Percentiles rank a stretch among this genome's conserved stretches.
phyloP scores from a whole-genome alignment of 1,140 invertebrate genomes.

The Holcopasites calliopsidis region DNA sequence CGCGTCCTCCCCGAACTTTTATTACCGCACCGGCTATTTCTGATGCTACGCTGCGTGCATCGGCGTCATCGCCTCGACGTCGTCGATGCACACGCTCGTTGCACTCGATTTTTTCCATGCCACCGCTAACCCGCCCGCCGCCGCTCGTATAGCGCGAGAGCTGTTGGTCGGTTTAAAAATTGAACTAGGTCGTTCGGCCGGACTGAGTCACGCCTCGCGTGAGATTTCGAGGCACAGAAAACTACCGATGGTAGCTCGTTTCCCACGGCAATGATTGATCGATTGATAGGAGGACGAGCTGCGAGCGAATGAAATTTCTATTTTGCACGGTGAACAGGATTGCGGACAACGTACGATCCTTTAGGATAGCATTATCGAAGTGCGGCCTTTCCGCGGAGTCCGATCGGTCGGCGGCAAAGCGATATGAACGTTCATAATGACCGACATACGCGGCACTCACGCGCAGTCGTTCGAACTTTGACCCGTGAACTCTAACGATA shows the following conservation, averaged over 20 bases:
- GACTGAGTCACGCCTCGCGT: slow-evolving; percentile 40
- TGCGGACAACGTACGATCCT: neutral
- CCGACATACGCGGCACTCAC: slow-evolving; percentile 29
- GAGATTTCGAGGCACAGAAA: neutral
- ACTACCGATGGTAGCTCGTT: too few relatives aligned
- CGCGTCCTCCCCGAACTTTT: slow-evolving; percentile 35
- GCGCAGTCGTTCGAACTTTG: slow-evolving; percentile 44
- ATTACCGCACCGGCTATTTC: slow-evolving; percentile 45
- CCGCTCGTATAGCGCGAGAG: neutral
- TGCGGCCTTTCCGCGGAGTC: neutral
- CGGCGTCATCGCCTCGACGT: slow-evolving; percentile 10
- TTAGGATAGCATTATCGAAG: neutral
- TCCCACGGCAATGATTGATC: too few relatives aligned
- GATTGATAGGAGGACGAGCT: neutral
- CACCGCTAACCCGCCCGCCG: neutral
- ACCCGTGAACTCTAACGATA: slow-evolving; percentile 54
- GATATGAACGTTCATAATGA: slow-evolving; percentile 15
- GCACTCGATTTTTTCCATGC: slow-evolving; percentile 5
- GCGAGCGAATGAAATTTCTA: too few relatives aligned
- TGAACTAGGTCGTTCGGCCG: slow-evolving; percentile 35
- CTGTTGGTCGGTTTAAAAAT: slow-evolving; percentile 48
- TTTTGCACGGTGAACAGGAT: too few relatives aligned
- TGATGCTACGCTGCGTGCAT: neutral
- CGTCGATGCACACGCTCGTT: slow-evolving; percentile 15
- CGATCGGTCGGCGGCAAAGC: neutral